These are phyloP conservation scores for Volucella bombylans DNA, from an alignment of 2,888 invertebrate species.

Conservation along the genomic window DNA sequence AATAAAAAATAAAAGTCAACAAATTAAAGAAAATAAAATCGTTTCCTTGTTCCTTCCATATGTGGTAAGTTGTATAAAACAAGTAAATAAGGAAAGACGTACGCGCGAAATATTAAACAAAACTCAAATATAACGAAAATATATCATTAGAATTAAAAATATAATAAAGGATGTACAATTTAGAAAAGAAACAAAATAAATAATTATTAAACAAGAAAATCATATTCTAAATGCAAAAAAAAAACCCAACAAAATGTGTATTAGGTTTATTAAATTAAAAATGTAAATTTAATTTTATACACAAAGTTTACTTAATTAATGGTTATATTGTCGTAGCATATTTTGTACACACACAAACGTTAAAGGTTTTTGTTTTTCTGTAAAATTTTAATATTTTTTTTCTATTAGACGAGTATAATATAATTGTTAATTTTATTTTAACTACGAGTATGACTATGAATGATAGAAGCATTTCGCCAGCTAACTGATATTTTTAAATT, in stretches of 20 bases:
- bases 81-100: conserved; percentile 29
- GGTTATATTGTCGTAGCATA: conserved; percentile 55
- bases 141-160: conserved; percentile 69
- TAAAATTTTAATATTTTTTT: conserved; percentile 3
- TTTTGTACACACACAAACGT: conserved; percentile 52
- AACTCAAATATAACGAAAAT: conserved; percentile 53
- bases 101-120: conserved; percentile 28
- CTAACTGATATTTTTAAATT: conserved; percentile 36
- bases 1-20: background rate
- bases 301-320: conserved; percentile 64
- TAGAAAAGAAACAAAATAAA: conserved; percentile 2
- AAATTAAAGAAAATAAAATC: background rate
- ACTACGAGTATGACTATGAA: background rate
- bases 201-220: background rate
- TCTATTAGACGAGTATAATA: background rate
- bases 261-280: conserved; percentile 12
- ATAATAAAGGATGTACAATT: conserved; percentile 19
- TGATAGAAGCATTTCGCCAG: conserved; percentile 16
- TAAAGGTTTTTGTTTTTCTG: conserved; percentile 24
- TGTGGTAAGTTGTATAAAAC: conserved; percentile 60
- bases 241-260: conserved; percentile 11
- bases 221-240: conserved; percentile 44
- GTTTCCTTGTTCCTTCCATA: conserved; percentile 73
- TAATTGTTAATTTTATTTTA: conserved; percentile 54
- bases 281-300: conserved; percentile 19